Percentiles rank a stretch among this genome's conserved stretches.
phyloP scores from a whole-genome alignment of 1,140 invertebrate species.

The Diploscapter pachys region DNA sequence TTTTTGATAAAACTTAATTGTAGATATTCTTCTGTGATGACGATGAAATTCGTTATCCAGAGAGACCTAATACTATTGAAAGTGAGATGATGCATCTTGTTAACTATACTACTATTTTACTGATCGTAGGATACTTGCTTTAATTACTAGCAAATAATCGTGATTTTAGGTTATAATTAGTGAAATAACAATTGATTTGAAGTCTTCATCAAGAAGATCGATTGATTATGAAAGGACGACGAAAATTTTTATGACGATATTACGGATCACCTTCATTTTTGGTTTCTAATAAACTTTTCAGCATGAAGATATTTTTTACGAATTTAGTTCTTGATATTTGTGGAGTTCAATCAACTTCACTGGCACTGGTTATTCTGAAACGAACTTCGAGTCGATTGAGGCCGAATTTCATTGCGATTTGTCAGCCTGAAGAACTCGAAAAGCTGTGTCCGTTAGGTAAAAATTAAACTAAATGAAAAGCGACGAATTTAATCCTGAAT shows the following conservation, averaged over 20 bases:
- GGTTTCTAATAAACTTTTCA: no score
- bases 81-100: slow-evolving; percentile 41
- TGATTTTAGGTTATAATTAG: no score
- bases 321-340: slow-evolving; percentile 24
- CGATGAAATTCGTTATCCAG: slow-evolving; percentile 48
- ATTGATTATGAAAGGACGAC: no score
- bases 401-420: slow-evolving; percentile 51
- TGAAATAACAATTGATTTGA: no score
- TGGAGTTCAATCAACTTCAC: slow-evolving; percentile 39
- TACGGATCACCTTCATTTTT: no score
- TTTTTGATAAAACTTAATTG: background rate
- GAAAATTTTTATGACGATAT: no score
- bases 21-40: slow-evolving; percentile 40
- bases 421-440: slow-evolving; percentile 43
- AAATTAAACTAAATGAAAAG: background rate
- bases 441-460: slow-evolving; percentile 41
- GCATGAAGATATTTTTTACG: slow-evolving; percentile 21
- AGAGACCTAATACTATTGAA: slow-evolving; percentile 38
- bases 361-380: slow-evolving; percentile 44
- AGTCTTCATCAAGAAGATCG: no score
- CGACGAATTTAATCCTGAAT: background rate
- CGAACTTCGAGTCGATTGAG: slow-evolving; percentile 42
- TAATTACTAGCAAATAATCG: no score
- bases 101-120: slow-evolving; percentile 37
- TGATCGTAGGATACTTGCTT: slow-evolving; percentile 37